These are phyloP conservation scores for Solen grandis DNA, from an alignment of 1,140 invertebrate species.

Conservation along the genomic window DNA sequence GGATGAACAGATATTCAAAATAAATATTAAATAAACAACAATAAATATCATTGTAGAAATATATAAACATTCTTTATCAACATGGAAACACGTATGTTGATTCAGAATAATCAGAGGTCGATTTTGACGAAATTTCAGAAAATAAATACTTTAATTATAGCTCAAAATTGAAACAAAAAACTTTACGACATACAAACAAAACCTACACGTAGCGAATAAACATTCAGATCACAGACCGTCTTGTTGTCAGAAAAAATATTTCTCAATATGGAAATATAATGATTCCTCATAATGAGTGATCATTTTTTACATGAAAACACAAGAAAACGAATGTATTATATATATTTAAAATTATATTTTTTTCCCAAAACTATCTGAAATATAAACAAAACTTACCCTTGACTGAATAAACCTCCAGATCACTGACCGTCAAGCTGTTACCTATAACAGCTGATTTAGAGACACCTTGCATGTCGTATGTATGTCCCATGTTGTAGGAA, in stretches of 20 bases:
- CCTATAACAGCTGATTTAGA: neutral
- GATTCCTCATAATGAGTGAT: neutral
- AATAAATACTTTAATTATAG: no score
- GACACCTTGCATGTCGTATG: slow-evolving; percentile 23
- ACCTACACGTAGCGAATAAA: neutral
- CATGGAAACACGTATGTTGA: no score
- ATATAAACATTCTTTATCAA: no score
- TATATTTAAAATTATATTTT: neutral
- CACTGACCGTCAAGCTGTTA: slow-evolving; percentile 7
- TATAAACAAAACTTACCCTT: slow-evolving; percentile 13
- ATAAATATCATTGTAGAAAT: no score
- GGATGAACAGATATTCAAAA: no score
- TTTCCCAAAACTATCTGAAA: neutral
- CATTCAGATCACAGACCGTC: neutral
- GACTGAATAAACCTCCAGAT: slow-evolving; percentile 49
- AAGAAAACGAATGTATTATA: neutral
- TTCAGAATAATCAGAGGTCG: no score
- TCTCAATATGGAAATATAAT: neutral
- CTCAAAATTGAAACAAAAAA: neutral
- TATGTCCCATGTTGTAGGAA: neutral
- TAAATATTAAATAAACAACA: no score
- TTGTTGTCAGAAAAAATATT: neutral
- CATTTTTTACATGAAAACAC: neutral
- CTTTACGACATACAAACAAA: neutral
- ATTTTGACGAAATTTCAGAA: no score